Conservation (phyloP, 2,113 vertebrate genomes). For the Dromaius novaehollandiae region DNA sequence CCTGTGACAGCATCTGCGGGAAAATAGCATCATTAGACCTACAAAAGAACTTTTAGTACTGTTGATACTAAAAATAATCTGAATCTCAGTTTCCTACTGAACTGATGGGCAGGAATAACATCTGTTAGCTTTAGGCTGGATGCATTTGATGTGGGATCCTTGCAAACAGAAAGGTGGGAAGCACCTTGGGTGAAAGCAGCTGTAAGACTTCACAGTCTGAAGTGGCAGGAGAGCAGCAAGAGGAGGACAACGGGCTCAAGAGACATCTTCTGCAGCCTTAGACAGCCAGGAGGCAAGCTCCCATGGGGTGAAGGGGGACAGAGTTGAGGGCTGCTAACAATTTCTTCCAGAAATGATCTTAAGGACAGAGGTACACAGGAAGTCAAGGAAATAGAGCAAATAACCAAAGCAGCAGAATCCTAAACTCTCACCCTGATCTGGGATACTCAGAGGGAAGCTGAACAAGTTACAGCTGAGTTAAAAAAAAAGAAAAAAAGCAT, state of each 20-base stretch:
- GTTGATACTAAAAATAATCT: background rate
- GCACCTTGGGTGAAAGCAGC: conserved; percentile 59
- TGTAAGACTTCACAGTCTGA: conserved; percentile 61
- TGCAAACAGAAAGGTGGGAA: conserved; percentile 56
- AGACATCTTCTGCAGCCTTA: background rate
- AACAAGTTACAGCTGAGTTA: background rate
- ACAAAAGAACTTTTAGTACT: background rate
- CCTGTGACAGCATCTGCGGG: background rate
- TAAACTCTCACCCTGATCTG: background rate
- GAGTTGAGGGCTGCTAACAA: background rate
- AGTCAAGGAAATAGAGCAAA: background rate
- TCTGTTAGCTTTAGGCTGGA: conserved; percentile 53
- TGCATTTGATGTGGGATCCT: conserved; percentile 38
- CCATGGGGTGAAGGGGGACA: background rate
- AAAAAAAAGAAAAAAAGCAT: background rate
- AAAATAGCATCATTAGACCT: background rate
- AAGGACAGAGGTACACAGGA: background rate
- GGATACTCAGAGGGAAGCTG: background rate
- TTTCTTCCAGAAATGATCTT: background rate
- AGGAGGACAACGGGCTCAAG: background rate
- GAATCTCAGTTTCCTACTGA: conserved; percentile 30
- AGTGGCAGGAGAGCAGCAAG: conserved; percentile 31
- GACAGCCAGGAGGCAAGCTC: background rate
- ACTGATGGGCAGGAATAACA: conserved; percentile 54
- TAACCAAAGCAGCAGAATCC: background rate